Evolutionary conservation across 2,113 vertebrate species (phyloP), one percentile per base, ranked within the genome.

Genomic region (Oncorhynchus masou): DNA sequence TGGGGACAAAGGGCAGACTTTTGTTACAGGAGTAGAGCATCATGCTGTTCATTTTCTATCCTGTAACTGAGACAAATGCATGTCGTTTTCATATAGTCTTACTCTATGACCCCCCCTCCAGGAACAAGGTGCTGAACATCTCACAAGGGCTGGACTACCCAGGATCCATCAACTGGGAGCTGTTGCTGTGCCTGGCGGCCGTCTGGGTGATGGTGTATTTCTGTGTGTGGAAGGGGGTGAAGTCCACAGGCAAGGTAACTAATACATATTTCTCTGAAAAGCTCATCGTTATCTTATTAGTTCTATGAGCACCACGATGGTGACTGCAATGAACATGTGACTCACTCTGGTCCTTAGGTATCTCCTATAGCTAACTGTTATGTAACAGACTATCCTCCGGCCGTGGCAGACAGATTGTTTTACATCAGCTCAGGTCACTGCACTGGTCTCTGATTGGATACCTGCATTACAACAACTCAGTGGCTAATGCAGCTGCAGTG

Each of bases 161-260:
- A 0, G 94, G 94, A 0, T 16, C 48, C 12, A 84, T 95, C 0
- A 93, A 94, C 90, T 94, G 94, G 94, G 91, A 95, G 83, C 70
- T 95, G 31, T 73, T 89, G 34, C 39, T 95, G 80, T 95, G 94
- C 84, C 86, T 95, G 81, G 27, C 94, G 75, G 90, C 87, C 1
- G 93, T 93, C 57, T 95, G 94, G 94, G 73, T 93, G 1, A 76
- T 95, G 83, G 92, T 95, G 68, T 95, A 95, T 77, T 95, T 95
- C 90, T 95, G 94, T 1, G 93, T 95, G 62, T 95, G 94, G 94
- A 95, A 95, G 76, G 94, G 94, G n/a, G 94, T 95, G 77, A 95
- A 94, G 75, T 95, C 93, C 49, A 92, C 93, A 0, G 93, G 93
- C 69, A 95, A 94, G 93, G 94, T 94, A 80, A 73, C 54, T 62